phyloP scores from a whole-genome alignment of 2,797 vertebrate species.

The Falco peregrinus region DNA sequence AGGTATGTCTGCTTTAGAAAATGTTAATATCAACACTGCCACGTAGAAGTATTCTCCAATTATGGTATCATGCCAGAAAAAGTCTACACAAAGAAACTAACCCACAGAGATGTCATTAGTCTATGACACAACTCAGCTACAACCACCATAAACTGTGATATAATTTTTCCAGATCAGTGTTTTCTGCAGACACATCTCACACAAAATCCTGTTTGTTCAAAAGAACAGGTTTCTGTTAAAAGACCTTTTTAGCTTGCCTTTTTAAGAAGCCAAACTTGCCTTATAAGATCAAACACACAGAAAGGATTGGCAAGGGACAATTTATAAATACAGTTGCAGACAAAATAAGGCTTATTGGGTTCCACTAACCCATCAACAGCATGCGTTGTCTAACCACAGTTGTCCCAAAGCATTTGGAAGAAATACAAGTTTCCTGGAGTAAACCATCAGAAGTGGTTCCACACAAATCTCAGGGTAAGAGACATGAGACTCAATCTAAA shows the following conservation, averaged over 20 bases:
- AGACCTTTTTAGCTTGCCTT: background rate
- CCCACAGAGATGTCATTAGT: background rate
- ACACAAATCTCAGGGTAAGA: background rate
- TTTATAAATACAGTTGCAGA: background rate
- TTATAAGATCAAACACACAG: background rate
- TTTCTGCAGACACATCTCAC: background rate
- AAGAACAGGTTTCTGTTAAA: background rate
- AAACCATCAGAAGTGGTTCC: background rate
- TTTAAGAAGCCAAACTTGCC: background rate
- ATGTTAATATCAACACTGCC: background rate
- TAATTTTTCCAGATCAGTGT: background rate
- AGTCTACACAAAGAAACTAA: background rate
- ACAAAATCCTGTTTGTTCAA: background rate
- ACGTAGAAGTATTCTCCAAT: background rate
- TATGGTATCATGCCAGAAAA: background rate
- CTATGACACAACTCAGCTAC: background rate
- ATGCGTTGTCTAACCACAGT: background rate
- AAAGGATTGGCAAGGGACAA: background rate
- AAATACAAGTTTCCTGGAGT: background rate
- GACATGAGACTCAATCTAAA: background rate
- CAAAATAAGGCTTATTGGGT: background rate
- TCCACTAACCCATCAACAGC: background rate
- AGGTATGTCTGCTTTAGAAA: background rate
- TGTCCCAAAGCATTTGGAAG: background rate
- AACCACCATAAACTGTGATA: background rate